phyloP scores from a whole-genome alignment of 2,888 invertebrate genomes.

The Drosophila anomelani region DNA sequence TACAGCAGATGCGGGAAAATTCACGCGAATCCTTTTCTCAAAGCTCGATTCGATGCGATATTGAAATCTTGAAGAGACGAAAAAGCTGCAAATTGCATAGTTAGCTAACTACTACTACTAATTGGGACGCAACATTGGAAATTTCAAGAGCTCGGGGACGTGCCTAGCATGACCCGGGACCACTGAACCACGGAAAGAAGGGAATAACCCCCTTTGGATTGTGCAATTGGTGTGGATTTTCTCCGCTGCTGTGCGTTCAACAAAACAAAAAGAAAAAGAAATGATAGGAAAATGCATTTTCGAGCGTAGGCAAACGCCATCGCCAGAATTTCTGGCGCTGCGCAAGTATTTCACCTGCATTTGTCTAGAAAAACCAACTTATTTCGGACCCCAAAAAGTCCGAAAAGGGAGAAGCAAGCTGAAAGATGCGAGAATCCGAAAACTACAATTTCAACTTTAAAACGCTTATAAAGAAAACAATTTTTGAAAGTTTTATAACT shows the following conservation, averaged over 20 bases:
- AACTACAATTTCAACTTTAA: conserved; percentile 80
- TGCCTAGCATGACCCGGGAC: conserved; percentile 47
- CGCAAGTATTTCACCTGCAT: conserved; percentile 73
- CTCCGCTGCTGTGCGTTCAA: conserved; percentile 70
- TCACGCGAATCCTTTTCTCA: conserved; percentile 57
- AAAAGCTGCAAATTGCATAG: conserved; percentile 72
- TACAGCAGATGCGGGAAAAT: conserved; percentile 77
- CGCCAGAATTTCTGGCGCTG: conserved; percentile 48
- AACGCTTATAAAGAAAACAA: conserved; percentile 78
- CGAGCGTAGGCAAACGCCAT: conserved; percentile 61
- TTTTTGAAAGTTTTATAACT: conserved; percentile 74
- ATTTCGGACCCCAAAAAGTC: conserved; percentile 59
- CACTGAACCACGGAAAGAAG: conserved; percentile 17
- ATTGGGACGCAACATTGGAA: conserved; percentile 66
- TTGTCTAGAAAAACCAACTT: conserved; percentile 57
- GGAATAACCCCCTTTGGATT: conserved; percentile 52
- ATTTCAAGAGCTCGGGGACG: conserved; percentile 16
- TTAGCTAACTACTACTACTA: conserved; percentile 59
- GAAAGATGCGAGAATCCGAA: conserved; percentile 48
- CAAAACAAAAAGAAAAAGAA: conserved; percentile 29
- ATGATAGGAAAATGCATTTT: conserved; percentile 72
- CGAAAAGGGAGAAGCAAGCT: conserved; percentile 35
- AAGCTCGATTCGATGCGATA: conserved; percentile 12
- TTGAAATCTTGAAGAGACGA: conserved; percentile 10
- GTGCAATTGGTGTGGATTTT: conserved; percentile 81